Conservation (phyloP, 2,797 vertebrate species). For the Adelosebastes latens region DNA sequence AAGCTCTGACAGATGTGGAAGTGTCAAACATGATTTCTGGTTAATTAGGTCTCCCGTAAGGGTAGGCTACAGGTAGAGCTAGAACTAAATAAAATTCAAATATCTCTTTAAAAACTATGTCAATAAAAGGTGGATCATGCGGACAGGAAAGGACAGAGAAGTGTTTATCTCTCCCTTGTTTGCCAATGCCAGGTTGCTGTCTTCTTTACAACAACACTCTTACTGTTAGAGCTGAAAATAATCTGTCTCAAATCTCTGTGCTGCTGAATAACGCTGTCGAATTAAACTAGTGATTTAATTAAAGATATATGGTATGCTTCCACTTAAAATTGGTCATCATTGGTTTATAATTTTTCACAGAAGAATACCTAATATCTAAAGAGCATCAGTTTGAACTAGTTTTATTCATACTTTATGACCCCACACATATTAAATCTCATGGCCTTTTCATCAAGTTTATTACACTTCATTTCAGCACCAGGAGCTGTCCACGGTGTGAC, state of each 20-base stretch:
- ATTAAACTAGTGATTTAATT: neutral
- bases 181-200: neutral
- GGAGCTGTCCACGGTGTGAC: slow-evolving; percentile 28
- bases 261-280: neutral
- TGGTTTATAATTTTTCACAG: neutral
- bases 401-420: neutral
- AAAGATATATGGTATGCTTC: neutral
- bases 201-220: neutral
- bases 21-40: neutral
- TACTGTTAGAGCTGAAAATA: neutral
- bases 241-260: neutral
- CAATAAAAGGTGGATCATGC: neutral
- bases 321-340: neutral
- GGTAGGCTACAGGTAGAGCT: neutral
- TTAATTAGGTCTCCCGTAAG: neutral
- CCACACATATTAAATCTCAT: neutral
- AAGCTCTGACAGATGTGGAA: neutral
- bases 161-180: neutral
- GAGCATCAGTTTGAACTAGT: neutral
- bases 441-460: neutral
- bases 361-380: neutral
- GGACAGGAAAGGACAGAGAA: neutral
- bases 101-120: neutral
- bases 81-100: neutral
- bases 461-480: slow-evolving; percentile 21